Percentiles rank a stretch among this genome's conserved stretches.
These are phyloP conservation scores for Campoletis sonorensis DNA, from an alignment of 1,140 invertebrate genomes.

Conservation along the genomic window DNA sequence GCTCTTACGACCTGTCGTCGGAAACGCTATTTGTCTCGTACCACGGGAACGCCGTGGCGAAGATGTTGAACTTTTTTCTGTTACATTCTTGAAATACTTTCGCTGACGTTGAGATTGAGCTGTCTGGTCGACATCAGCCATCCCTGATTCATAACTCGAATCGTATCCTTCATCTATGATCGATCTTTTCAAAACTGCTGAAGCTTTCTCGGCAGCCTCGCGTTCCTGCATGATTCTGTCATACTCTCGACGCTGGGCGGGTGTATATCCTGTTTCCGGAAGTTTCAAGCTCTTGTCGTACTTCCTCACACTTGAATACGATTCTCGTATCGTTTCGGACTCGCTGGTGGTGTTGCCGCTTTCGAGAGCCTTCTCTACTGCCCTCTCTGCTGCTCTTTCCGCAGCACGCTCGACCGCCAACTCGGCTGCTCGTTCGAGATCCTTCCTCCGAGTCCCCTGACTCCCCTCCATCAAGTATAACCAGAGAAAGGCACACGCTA, in stretches of 20 bases:
- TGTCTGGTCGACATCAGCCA: not conserved
- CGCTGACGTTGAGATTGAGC: conserved; percentile 6
- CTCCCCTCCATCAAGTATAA: conserved; percentile 53
- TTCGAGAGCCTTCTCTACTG: conserved; percentile 71
- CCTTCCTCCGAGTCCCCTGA: conserved; percentile 61
- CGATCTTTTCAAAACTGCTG: conserved; percentile 42
- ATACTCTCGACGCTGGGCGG: conserved; percentile 45
- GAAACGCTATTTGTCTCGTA: conserved; percentile 35
- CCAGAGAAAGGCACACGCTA: conserved; percentile 54
- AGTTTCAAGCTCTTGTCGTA: conserved; percentile 49
- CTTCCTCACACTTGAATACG: conserved; percentile 66
- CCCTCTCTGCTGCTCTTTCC: conserved; percentile 70
- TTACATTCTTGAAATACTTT: not conserved
- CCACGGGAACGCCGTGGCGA: not conserved
- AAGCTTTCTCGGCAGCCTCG: conserved; percentile 49
- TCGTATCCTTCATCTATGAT: conserved; percentile 21
- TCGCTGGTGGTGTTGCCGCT: conserved; percentile 68
- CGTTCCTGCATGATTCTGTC: conserved; percentile 47
- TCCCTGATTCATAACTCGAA: not conserved
- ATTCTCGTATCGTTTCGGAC: conserved; percentile 68
- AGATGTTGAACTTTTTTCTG: not conserved
- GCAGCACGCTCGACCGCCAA: conserved; percentile 72
- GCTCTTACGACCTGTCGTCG: not conserved
- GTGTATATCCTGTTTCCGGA: conserved; percentile 49
- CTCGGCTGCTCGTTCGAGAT: conserved; percentile 71